Percentiles rank a stretch among this genome's conserved stretches.
phyloP scores from a whole-genome alignment of 2,113 vertebrate genomes.

The Psilopogon haemacephalus region DNA sequence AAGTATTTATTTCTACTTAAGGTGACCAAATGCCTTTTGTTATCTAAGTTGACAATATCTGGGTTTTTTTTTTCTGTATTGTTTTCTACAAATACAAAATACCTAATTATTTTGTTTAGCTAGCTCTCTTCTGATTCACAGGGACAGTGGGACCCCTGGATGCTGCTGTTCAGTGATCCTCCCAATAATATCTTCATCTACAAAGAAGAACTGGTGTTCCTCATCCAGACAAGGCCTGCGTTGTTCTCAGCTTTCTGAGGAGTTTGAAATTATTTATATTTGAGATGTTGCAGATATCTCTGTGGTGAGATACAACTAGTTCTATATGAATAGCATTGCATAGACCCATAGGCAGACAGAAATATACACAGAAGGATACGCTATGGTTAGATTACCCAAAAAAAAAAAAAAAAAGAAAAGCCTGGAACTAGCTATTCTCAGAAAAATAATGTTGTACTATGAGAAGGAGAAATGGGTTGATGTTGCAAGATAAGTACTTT shows the following conservation, averaged over 20 bases:
- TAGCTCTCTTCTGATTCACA: background rate
- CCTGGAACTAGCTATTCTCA: background rate
- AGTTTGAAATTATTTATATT: background rate
- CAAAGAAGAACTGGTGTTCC: background rate
- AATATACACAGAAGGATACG: background rate
- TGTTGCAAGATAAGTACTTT: background rate
- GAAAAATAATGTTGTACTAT: background rate
- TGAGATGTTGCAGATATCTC: background rate
- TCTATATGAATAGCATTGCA: background rate
- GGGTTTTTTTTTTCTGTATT: background rate
- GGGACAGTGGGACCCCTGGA: background rate
- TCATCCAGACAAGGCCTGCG: background rate
- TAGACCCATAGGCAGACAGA: background rate
- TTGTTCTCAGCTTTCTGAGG: background rate
- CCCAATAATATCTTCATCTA: background rate
- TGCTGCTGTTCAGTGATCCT: background rate
- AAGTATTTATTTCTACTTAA: background rate
- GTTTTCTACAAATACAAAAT: background rate
- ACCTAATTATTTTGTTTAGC: background rate
- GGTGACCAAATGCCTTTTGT: background rate
- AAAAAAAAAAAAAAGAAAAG: background rate
- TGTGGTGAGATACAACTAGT: background rate
- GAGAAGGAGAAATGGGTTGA: background rate
- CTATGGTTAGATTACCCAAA: background rate
- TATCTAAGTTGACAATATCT: background rate